These are phyloP conservation scores for Chondrosia reniformis DNA, from an alignment of 37 sponge, comb jelly and placozoan species.

Conservation along the genomic window DNA sequence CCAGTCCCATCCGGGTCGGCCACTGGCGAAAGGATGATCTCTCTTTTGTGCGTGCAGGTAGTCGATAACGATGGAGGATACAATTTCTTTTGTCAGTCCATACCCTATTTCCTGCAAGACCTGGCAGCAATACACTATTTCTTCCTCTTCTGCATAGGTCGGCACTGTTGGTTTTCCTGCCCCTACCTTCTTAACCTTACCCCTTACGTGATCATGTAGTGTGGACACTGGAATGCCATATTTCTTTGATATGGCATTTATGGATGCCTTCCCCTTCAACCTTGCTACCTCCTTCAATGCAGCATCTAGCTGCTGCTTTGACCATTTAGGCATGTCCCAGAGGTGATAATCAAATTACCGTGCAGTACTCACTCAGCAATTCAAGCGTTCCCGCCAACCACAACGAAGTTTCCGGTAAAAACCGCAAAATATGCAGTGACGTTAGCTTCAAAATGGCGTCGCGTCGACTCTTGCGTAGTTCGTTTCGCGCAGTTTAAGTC, in stretches of 20 bases:
- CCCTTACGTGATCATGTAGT: constrained; percentile 23
- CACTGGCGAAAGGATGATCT: constrained; percentile 27
- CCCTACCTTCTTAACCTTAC: not conserved
- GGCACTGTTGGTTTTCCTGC: constrained; percentile 40
- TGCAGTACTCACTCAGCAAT: no score
- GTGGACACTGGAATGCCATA: constrained; percentile 32
- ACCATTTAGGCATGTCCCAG: not conserved
- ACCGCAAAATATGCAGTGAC: no score
- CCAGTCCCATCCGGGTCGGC: constrained; percentile 44
- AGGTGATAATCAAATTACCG: no score
- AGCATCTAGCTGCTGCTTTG: not conserved
- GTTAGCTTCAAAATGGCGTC: no score
- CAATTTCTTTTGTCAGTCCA: constrained; percentile 47
- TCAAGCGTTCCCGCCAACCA: no score
- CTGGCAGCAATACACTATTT: constrained; percentile 30
- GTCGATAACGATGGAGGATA: constrained; percentile 25
- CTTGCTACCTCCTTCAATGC: not conserved
- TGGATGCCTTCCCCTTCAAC: not conserved
- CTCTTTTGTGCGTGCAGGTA: constrained; percentile 20
- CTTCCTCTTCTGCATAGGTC: constrained; percentile 28
- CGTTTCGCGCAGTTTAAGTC: no score
- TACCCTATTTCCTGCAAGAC: constrained; percentile 54
- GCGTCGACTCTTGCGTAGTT: no score
- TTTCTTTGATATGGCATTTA: not conserved
- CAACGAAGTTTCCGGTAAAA: no score